These are phyloP conservation scores for Ctenomys sociabilis DNA, from an alignment of 2,113 vertebrate genomes.

Conservation along the genomic window DNA sequence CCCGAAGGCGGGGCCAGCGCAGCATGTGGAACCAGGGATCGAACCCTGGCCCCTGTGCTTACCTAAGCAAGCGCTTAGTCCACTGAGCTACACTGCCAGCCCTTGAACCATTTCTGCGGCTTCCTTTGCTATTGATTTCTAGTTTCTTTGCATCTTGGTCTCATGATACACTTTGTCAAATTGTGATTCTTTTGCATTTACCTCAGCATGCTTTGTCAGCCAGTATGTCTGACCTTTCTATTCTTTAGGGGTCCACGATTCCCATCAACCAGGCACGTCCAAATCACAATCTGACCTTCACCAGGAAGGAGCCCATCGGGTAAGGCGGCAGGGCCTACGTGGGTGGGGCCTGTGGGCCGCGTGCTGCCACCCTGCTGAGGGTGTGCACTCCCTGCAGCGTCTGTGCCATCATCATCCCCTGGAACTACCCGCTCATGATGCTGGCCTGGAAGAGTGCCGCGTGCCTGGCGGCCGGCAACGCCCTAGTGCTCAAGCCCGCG, in stretches of 20 bases:
- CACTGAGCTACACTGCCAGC: too few species aligned
- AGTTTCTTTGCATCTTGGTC: not conserved
- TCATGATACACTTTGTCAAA: not conserved
- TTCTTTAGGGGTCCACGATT: slow-evolving; percentile 89
- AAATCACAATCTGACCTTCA: slow-evolving; percentile 91
- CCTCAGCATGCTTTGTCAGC: not conserved
- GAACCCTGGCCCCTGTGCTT: too few species aligned
- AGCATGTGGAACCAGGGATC: too few species aligned
- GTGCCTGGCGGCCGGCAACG: slow-evolving; percentile 90
- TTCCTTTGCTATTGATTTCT: not conserved
- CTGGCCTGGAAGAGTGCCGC: slow-evolving; percentile 91
- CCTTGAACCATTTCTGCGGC: too few species aligned
- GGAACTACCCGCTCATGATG: slow-evolving; percentile 94
- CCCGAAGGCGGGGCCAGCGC: too few species aligned
- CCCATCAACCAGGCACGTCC: slow-evolving; percentile 92
- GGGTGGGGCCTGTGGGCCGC: too few species aligned
- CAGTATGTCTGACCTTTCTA: not conserved
- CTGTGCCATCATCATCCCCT: slow-evolving; percentile 91
- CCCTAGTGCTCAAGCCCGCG: slow-evolving; percentile 90
- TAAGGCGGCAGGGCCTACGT: slow-evolving; percentile 72
- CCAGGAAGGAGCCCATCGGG: slow-evolving; percentile 91
- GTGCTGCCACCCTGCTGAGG: not conserved
- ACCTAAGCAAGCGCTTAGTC: too few species aligned
- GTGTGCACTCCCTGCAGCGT: slow-evolving; percentile 80
- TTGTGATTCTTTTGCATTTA: not conserved